Evolutionary conservation across 1,140 invertebrate genomes (phyloP), one percentile per base, ranked within the genome.

Genomic region (Hylaeus anthracinus): DNA sequence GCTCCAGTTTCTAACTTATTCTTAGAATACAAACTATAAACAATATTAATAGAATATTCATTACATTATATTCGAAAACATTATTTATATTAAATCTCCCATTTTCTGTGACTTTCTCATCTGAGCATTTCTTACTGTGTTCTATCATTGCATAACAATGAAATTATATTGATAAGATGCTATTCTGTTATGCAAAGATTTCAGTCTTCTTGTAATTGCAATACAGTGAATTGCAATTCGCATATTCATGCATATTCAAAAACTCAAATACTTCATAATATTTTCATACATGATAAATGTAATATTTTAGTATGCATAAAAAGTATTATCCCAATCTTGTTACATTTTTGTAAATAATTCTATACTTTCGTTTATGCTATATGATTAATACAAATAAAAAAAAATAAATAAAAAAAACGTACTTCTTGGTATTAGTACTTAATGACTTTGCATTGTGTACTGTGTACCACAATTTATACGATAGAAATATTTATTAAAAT

Each of bases 401-500:
- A 26, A 26, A 26, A 26, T 26, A 26, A 26, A 26, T 26, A 72
- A 53, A 55, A 63, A 43, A 74, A 72, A 71, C 51, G 63, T 73
- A 69, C 64, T 86, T 67, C 71, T 73, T 82, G 72, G 79, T 83
- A 86, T 82, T 82, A 82, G 72, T 69, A 83, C 71, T 82, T 56
- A 53, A 82, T 53, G 70, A 86, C 60, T 85, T 77, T 82, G 79
- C 76, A 82, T 82, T 85, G 76, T 85, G 39, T 85, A 86, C 80
- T 67, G 71, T 75, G 66, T 82, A 82, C 75, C 66, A 51, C 66
- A 72, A 63, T 84, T 72, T 75, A 75, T 67, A 71, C 72, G 51
- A 76, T 82, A 86, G 69, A 69, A 80, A 85, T 86, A 85, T 86
- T 86, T 86, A 86, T 86, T 86, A 83, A 79, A 87, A 86, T 86